Base-by-base conservation (phyloP, 2,888 invertebrate genomes). In the Lithophane leautieri region DNA sequence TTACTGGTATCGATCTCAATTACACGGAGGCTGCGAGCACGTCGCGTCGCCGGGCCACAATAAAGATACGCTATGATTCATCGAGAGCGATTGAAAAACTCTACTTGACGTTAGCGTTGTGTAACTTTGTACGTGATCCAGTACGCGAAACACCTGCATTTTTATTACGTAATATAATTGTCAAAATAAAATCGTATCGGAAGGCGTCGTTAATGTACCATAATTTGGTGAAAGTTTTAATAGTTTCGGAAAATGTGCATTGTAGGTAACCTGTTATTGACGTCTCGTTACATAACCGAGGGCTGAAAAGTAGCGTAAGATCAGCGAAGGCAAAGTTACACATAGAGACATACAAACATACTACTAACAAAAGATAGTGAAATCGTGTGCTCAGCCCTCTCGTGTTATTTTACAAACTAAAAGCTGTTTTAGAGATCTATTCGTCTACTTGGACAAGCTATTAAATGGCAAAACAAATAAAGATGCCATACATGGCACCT, bases 91-190 rank as follows among this genome's bases (percentile, higher is more conserved):
- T 94, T 90, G 91, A 94, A 94, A 93, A 94, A 93, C 92, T 86
- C 81, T 91, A 93, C 93, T 94, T 94, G 93, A 93, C 92, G 92
- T 90, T 93, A 88, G 89, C 90, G 92, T 96, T 95, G 95, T 95
- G 95, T 94, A 95, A 96, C 94, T 86, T 80, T 83, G 91, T 93
- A 96, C 96, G 96, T 96, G 96, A 95, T 95, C 93, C 91, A 94
- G 94, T 92, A 86, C 95, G 91, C 89, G 86, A 91, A 90, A 93
- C 91, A 92, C 90, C 89, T 93, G 87, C 86, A 87, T 85, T 88
- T 90, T 90, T 87, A 92, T 96, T 96, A 95, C 93, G 94, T 92
- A 96, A 96, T 93, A 86, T 94, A 94, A 95, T 95, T 94, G 94
- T 91, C 92, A 93, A 95, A 95, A 95, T 94, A 93, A 94, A 94